Evolutionary conservation across 2,113 vertebrate genomes (phyloP).

Genomic region (human (Homo sapiens)): GRCh38 chr11:82785001-82785500

Average conservation of each 20-base stretch:
- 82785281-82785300: background rate
- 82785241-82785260: no score
- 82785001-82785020: background rate
- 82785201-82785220: background rate
- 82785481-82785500: no score
- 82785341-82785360: background rate
- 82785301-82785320: background rate
- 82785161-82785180: background rate
- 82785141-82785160: background rate
- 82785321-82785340: background rate
- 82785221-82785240: background rate
- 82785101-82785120: background rate
- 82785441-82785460: background rate
- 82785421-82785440: background rate
- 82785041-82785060: background rate
- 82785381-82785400: background rate
- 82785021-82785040: background rate
- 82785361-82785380: background rate
- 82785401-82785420: background rate
- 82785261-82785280: background rate
- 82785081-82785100: background rate
- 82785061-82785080: background rate
- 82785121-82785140: background rate
- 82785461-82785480: no score
- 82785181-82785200: background rate